phyloP scores from a whole-genome alignment of 2,797 vertebrate genomes.

The Nyctibius grandis region DNA sequence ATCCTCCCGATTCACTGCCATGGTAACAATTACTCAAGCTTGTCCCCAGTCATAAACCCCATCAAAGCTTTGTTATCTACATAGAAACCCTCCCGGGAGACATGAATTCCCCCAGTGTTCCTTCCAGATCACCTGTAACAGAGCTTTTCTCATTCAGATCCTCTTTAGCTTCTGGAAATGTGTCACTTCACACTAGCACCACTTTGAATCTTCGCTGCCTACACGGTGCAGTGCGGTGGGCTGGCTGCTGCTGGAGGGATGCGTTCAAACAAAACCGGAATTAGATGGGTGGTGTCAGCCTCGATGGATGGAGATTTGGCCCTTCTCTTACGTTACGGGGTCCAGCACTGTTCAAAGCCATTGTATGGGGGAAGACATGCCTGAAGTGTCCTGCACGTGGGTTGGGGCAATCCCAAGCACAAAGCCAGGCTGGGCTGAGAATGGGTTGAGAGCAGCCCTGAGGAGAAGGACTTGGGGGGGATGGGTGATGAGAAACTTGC shows the following conservation, averaged over 20 bases:
- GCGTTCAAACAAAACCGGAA: not conserved
- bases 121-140: slow-evolving; percentile 56
- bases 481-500: no score
- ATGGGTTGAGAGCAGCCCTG: no score
- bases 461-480: no score
- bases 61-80: slow-evolving; percentile 60
- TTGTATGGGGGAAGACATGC: no score
- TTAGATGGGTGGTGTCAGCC: not conserved
- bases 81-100: slow-evolving; percentile 62
- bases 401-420: no score
- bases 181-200: slow-evolving; percentile 21
- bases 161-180: slow-evolving; percentile 47
- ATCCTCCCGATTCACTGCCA: slow-evolving; percentile 61
- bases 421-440: no score
- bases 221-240: slow-evolving; percentile 6
- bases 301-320: not conserved
- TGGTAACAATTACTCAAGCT: slow-evolving; percentile 68
- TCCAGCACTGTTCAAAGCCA: no score
- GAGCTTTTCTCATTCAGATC: slow-evolving; percentile 40
- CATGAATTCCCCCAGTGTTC: slow-evolving; percentile 56
- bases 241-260: slow-evolving; percentile 16
- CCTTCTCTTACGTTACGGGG: not conserved
- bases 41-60: slow-evolving; percentile 62
- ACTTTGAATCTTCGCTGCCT: slow-evolving; percentile 16
- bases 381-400: no score